These are phyloP conservation scores for Pteropus rufus DNA, from an alignment of 2,797 vertebrate genomes.

Conservation along the genomic window DNA sequence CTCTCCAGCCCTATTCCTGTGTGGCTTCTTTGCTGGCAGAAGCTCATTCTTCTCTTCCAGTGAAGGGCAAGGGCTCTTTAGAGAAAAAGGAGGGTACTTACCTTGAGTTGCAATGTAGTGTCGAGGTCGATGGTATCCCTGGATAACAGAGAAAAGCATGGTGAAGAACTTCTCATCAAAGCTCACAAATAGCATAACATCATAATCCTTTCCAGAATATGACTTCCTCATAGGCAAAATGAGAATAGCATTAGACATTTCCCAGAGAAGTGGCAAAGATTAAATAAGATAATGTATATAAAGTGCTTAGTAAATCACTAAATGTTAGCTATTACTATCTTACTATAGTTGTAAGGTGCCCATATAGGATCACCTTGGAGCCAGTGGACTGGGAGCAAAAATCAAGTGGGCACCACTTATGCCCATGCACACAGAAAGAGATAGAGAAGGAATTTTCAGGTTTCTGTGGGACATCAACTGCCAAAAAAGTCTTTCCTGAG, in stretches of 20 bases:
- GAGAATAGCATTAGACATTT: not conserved
- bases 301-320: not conserved
- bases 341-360: not conserved
- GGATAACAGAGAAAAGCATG: constrained; percentile 53
- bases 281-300: not conserved
- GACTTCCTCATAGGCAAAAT: not conserved
- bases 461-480: not conserved
- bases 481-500: not conserved
- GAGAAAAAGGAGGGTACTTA: constrained; percentile 74
- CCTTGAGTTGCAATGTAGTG: constrained; percentile 99
- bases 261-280: not conserved
- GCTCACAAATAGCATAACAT: not conserved
- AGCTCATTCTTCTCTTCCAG: not conserved
- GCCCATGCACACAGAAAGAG: not conserved
- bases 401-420: not conserved
- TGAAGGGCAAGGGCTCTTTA: not conserved
- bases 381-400: not conserved
- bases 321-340: not conserved
- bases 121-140: constrained; percentile 96
- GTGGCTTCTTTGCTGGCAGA: not conserved
- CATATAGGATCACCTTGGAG: not conserved
- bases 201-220: not conserved
- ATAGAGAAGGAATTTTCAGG: not conserved
- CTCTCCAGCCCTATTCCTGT: not conserved
- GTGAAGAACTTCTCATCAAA: not conserved